Percentiles rank a stretch among this genome's conserved stretches.
Evolutionary conservation across 2,113 vertebrate genomes (phyloP).

Genomic region (Nettapus auritus): DNA sequence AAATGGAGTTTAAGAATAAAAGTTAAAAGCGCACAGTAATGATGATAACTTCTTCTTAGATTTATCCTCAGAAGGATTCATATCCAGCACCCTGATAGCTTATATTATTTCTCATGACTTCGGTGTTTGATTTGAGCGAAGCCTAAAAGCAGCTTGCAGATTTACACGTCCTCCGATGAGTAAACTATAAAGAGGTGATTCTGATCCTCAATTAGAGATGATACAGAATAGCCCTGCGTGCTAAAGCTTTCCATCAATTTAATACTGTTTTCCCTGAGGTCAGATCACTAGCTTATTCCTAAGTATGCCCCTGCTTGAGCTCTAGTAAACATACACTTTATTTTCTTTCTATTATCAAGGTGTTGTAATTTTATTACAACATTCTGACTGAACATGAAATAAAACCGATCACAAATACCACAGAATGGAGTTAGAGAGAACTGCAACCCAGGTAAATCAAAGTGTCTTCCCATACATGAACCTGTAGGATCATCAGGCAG

Average conservation of each 20-base stretch:
- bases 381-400: slow-evolving; percentile 1
- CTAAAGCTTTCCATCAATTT: not conserved
- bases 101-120: not conserved
- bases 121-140: not conserved
- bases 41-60: not conserved
- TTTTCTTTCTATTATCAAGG: slow-evolving; percentile 32
- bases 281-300: not conserved
- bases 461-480: not conserved
- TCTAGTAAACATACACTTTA: slow-evolving; percentile 2
- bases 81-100: not conserved
- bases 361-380: slow-evolving; percentile 1
- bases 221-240: not conserved
- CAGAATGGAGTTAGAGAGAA: not conserved
- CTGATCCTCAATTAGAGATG: not conserved
- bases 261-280: not conserved
- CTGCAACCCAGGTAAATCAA: not conserved
- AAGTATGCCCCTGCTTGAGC: not conserved
- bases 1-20: slow-evolving; percentile 8
- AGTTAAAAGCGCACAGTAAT: not conserved
- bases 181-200: not conserved
- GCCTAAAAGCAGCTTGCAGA: not conserved
- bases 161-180: not conserved
- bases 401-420: not conserved
- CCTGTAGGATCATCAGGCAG: not conserved
- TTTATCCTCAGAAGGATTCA: not conserved